Evolutionary conservation across 1,140 invertebrate genomes (phyloP).

Genomic region (Sitobion miscanthi): DNA sequence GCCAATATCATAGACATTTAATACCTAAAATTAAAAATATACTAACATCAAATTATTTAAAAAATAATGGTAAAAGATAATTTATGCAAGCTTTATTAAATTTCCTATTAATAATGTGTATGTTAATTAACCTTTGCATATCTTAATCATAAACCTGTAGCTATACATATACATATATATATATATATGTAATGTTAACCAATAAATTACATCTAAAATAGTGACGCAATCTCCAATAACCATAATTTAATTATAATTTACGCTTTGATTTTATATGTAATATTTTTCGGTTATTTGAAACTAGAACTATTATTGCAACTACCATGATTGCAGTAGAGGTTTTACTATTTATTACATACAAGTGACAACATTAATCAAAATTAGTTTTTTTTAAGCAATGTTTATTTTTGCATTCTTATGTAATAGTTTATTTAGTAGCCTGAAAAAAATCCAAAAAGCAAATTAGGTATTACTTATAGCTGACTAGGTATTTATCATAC

Average conservation of each 20-base stretch:
- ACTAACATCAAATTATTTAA: background rate
- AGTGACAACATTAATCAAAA: no score
- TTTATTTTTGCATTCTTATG: no score
- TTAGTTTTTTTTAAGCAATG: no score
- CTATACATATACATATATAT: background rate
- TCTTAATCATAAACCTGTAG: background rate
- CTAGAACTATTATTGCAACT: no score
- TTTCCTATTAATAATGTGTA: background rate
- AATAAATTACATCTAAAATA: background rate
- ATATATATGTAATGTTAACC: background rate
- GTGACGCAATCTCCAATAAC: background rate
- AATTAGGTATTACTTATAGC: no score
- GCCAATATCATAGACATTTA: constrained; percentile 37
- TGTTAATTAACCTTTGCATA: background rate
- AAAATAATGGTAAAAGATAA: background rate
- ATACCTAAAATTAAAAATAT: background rate
- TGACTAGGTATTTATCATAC: no score
- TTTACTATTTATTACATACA: no score
- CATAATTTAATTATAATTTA: background rate
- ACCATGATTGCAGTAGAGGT: no score
- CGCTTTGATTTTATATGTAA: background rate
- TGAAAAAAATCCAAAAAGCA: no score
- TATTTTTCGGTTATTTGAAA: background rate
- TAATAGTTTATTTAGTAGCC: no score
- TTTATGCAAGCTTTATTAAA: background rate